Base-by-base conservation (phyloP, 2,888 invertebrate genomes). In the Tachina lurida region DNA sequence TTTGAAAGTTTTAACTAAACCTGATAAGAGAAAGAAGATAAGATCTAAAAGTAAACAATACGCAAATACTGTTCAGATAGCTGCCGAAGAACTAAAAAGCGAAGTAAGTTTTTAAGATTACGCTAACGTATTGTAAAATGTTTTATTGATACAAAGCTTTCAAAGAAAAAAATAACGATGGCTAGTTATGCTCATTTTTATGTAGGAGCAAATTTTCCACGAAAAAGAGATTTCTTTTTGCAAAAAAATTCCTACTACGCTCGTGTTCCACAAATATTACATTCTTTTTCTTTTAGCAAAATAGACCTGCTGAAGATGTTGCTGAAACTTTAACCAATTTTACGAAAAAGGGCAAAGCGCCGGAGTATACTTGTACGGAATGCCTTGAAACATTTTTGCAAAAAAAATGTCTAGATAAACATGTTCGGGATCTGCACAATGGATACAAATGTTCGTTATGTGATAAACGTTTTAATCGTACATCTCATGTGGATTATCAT, bases 381-480 rank as follows among this genome's bases (percentile, higher is more conserved):
- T 87, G 87, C 60, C 10, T 54, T 13, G 45, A 68, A 56, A 68
- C 49, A 39, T 86, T 84, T 45, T 22, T 43, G 1, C 78, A 60
- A 43, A 76, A 75, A 49, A 79, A 77, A 82, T 19, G 12, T 39
- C 58, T 87, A 17, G 82, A 86, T 45, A 43, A 73, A 41, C 87
- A 87, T 68, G 76, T 87, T 52, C 17, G 63, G 3, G 82, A 82
- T 0, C 8, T 68, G 15, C 87, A 87, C 43, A 71, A 62, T 17
- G 87, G 87, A 2, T 87, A 80, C 19, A 84, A 84, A 70, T 87
- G 87, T 54, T 58, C 84, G 3, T 39, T 87, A 12, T 91, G 90
- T 74, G 84, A 87, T n/a, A 91, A 90, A 78, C 60, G 78, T 45
- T 79, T 79, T 63, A 62, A 31, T 10, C 70, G 78, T 45, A 71